Evolutionary conservation across 2,113 vertebrate species (phyloP).

Genomic region (Pardalotus punctatus): DNA sequence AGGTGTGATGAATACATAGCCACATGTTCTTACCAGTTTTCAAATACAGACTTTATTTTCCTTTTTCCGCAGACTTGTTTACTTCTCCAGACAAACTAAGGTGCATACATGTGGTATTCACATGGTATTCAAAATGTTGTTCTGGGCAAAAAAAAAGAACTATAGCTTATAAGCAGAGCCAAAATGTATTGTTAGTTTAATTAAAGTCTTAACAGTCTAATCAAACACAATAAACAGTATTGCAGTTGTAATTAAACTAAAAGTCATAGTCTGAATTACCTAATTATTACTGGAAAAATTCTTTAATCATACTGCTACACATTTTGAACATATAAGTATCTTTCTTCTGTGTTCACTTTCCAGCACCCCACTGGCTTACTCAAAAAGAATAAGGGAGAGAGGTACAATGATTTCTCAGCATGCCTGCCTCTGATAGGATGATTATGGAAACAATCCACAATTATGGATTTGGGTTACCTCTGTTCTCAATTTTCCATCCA

Average conservation of each 20-base stretch:
- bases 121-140: neutral
- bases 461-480: neutral
- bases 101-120: neutral
- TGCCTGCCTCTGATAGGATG: rapidly evolving
- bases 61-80: neutral
- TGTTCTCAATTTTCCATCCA: neutral
- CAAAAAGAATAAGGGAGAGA: neutral
- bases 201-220: neutral
- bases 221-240: neutral
- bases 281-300: neutral
- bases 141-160: neutral
- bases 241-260: neutral
- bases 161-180: neutral
- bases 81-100: neutral
- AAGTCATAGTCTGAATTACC: neutral
- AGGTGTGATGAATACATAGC: neutral
- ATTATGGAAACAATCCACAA: neutral
- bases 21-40: neutral
- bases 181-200: neutral
- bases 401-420: neutral
- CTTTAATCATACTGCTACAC: neutral
- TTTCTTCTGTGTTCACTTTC: neutral
- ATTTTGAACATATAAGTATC: neutral
- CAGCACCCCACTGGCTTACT: neutral
- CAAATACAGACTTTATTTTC: neutral